Evolutionary conservation across 1,140 invertebrate species (phyloP).

Genomic region (Drosophila dunni): DNA sequence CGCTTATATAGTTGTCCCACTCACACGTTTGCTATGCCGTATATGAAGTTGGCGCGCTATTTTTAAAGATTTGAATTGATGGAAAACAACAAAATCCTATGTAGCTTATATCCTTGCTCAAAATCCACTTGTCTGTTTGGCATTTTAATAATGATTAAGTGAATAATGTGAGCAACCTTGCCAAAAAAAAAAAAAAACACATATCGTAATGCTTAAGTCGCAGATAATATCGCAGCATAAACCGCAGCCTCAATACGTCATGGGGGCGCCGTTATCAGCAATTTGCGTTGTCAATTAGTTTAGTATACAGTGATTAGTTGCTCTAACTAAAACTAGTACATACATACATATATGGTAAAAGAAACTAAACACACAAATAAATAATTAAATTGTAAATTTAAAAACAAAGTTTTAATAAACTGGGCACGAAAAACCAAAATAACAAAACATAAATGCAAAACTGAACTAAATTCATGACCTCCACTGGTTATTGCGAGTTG

Average conservation of each 20-base stretch:
- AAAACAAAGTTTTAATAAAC: slow-evolving; percentile 8
- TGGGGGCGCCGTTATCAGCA: slow-evolving; percentile 24
- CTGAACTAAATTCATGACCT: slow-evolving; percentile 24
- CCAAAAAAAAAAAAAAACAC: not conserved
- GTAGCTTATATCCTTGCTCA: too few relatives aligned
- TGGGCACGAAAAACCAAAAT: not conserved
- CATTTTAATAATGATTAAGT: slow-evolving; percentile 11
- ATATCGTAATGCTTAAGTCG: not conserved
- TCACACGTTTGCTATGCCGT: not conserved
- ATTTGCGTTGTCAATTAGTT: slow-evolving; percentile 4
- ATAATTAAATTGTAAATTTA: slow-evolving; percentile 33
- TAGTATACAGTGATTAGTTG: slow-evolving; percentile 73
- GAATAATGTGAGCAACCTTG: slow-evolving; percentile 24
- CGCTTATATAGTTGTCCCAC: slow-evolving; percentile 24
- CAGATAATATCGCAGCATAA: slow-evolving; percentile 37
- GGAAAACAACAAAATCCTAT: not conserved
- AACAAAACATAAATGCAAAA: slow-evolving; percentile 17
- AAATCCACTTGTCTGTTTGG: slow-evolving; percentile 2
- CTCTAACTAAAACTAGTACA: slow-evolving; percentile 21
- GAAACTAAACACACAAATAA: slow-evolving; percentile 35
- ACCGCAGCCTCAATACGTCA: slow-evolving; percentile 26
- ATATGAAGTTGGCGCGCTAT: slow-evolving; percentile 13
- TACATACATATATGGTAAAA: slow-evolving; percentile 44
- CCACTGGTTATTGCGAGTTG: slow-evolving; percentile 36
- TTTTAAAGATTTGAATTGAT: slow-evolving; percentile 5